These are phyloP conservation scores for Amblyjoppa fuscipennis DNA, from an alignment of 2,888 invertebrate genomes.

Conservation along the genomic window DNA sequence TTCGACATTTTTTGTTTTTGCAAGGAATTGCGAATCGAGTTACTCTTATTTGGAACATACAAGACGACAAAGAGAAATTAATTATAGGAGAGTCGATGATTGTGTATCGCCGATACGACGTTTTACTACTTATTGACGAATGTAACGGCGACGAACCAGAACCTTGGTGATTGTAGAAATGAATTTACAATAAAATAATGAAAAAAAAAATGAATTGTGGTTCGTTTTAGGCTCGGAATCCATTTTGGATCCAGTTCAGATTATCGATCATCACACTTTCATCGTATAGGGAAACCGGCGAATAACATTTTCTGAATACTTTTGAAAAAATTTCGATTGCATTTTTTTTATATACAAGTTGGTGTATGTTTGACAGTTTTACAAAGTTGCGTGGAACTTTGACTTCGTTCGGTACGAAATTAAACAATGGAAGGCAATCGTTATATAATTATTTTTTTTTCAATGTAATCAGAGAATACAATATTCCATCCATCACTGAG, in stretches of 20 bases:
- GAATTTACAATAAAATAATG: slow-evolving; percentile 82
- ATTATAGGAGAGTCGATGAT: slow-evolving; percentile 41
- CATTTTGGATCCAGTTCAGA: neutral
- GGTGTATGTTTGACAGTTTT: neutral
- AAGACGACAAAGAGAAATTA: slow-evolving; percentile 22
- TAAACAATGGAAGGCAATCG: slow-evolving; percentile 1
- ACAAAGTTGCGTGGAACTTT: neutral
- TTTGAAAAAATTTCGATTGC: slow-evolving; percentile 13
- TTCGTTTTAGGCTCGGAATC: neutral
- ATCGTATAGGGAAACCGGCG: neutral
- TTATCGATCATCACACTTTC: neutral
- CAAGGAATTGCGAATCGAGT: slow-evolving; percentile 56
- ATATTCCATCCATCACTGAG: neutral
- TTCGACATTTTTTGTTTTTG: slow-evolving; percentile 54
- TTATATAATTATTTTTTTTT: slow-evolving; percentile 7
- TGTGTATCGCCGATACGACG: slow-evolving; percentile 71
- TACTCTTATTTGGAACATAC: slow-evolving; percentile 34
- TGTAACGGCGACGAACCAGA: slow-evolving; percentile 78
- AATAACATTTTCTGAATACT: neutral
- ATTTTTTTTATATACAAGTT: neutral
- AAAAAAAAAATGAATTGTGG: slow-evolving; percentile 35
- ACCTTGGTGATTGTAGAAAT: slow-evolving; percentile 81
- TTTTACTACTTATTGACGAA: slow-evolving; percentile 82
- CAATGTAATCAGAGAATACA: neutral
- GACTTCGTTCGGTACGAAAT: neutral